Evolutionary conservation across 2,797 vertebrate genomes (phyloP), one percentile per base, ranked within the genome.

Genomic region (Myotis daubentonii): DNA sequence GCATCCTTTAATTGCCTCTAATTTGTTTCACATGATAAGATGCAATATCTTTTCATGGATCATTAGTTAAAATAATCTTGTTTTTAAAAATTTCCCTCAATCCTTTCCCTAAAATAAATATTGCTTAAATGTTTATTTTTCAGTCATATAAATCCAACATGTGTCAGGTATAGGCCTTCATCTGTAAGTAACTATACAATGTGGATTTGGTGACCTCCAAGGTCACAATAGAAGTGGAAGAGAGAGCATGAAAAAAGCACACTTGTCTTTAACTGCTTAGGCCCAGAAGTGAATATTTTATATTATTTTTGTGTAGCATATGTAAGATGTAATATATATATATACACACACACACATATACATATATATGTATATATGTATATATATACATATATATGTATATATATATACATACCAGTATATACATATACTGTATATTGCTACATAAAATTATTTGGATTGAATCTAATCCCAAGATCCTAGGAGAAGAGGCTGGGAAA

Each of bases 21-120:
- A 81, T 66, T 68, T 85, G 60, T 90, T 78, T 81, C 38, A 81
- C n/a, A n/a, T 85, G 20, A 53, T 47, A 53, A 78, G 91, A 91
- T 55, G 17, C 33, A 78, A 25, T 25, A 68, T 68, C 25, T 78
- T 91, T n/a, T 74, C 55, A 79, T 62, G 49, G 3, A 1, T 4
- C 30, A 74, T 93, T 89, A 79, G 33, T 44, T 41, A 76, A 88
- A 93, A 87, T 25, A 15, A 2, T 8, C 3, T 53, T 78, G 1
- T 78, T 23, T 91, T 72, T 72, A 81, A 93, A 91, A n/a, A 68
- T 51, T 85, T 57, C 25, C 8, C 62, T 47, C 84, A 68, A 60
- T 72, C 20, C 51, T 83, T 49, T 36, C n/a, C 13, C 9, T 49
- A 17, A 83, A 66, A 66, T 36, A 83, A 47, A 68, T 20, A 28